These are phyloP conservation scores for Ctenoplectra terminalis DNA, from an alignment of 1,140 invertebrate species.

Conservation along the genomic window DNA sequence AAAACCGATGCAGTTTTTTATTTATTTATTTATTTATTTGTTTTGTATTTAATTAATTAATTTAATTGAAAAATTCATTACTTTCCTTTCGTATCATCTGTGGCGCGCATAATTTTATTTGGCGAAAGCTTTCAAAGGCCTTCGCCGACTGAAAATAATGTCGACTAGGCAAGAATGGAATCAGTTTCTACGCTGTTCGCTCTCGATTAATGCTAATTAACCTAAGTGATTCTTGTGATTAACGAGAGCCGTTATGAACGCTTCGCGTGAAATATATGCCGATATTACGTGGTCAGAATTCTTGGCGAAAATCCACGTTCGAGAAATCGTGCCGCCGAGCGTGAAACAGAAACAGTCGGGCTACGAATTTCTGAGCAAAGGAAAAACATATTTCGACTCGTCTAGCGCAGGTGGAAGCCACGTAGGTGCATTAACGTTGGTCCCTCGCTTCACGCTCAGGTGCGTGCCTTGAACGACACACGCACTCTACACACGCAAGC, in stretches of 20 bases:
- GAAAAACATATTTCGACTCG: slow-evolving; percentile 51
- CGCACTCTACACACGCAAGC: neutral
- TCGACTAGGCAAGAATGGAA: neutral
- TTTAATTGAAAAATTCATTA: no score
- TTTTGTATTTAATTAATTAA: no score
- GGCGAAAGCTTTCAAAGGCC: slow-evolving; percentile 23
- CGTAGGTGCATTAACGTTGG: slow-evolving; percentile 64
- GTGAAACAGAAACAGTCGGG: slow-evolving; percentile 25
- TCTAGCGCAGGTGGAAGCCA: slow-evolving; percentile 66
- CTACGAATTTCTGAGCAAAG: slow-evolving; percentile 29
- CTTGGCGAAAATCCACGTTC: neutral
- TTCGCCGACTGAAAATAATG: neutral
- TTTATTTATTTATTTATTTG: no score
- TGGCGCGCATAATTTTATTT: slow-evolving; percentile 41
- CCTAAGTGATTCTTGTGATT: slow-evolving; percentile 28
- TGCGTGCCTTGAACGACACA: slow-evolving; percentile 65
- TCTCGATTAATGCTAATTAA: slow-evolving; percentile 38
- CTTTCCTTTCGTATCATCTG: slow-evolving; percentile 37
- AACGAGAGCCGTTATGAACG: slow-evolving; percentile 15
- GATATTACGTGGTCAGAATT: neutral
- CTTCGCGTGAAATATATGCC: no score
- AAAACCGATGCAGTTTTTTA: neutral
- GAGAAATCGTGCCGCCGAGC: slow-evolving; percentile 15
- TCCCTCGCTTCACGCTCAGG: slow-evolving; percentile 71
- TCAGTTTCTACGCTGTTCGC: slow-evolving; percentile 10